These are phyloP conservation scores for Temnothorax curvispinosus DNA, from an alignment of 1,140 invertebrate species.

Conservation along the genomic window DNA sequence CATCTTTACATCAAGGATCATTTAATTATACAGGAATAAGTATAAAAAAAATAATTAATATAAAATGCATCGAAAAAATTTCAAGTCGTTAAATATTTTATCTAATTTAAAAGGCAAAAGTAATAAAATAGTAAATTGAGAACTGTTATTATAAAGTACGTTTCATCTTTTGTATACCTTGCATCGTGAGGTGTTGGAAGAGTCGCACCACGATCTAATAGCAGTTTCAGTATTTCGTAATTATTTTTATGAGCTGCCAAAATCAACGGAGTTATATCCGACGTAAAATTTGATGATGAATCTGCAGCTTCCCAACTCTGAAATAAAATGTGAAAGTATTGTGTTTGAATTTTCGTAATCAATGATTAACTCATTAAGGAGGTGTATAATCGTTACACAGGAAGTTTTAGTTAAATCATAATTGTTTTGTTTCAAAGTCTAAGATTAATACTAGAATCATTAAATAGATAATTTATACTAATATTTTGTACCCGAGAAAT, in stretches of 20 bases:
- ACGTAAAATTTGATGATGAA: constrained; percentile 93
- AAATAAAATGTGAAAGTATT: constrained; percentile 50
- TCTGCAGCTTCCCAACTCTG: constrained; percentile 95
- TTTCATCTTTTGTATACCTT: constrained; percentile 86
- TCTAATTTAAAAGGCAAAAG: not conserved
- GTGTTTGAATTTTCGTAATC: not conserved
- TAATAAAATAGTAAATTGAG: constrained; percentile 12
- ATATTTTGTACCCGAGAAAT: no score
- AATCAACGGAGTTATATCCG: constrained; percentile 95
- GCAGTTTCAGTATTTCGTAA: constrained; percentile 96
- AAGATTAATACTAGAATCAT: not conserved
- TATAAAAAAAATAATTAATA: not conserved
- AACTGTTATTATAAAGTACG: not conserved
- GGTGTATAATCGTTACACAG: not conserved
- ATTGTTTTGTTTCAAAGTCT: not conserved
- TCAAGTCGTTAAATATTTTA: not conserved
- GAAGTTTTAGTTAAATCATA: not conserved
- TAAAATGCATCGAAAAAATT: not conserved
- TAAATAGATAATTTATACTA: not conserved
- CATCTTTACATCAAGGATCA: not conserved
- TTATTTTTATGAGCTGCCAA: constrained; percentile 96
- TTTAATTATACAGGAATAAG: not conserved
- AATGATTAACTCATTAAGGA: not conserved
- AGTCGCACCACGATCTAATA: constrained; percentile 94
- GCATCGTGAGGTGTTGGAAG: constrained; percentile 96